Percentiles rank a stretch among this genome's conserved stretches.
phyloP scores from a whole-genome alignment of 2,113 vertebrate genomes.

The Thunnus maccoyii region DNA sequence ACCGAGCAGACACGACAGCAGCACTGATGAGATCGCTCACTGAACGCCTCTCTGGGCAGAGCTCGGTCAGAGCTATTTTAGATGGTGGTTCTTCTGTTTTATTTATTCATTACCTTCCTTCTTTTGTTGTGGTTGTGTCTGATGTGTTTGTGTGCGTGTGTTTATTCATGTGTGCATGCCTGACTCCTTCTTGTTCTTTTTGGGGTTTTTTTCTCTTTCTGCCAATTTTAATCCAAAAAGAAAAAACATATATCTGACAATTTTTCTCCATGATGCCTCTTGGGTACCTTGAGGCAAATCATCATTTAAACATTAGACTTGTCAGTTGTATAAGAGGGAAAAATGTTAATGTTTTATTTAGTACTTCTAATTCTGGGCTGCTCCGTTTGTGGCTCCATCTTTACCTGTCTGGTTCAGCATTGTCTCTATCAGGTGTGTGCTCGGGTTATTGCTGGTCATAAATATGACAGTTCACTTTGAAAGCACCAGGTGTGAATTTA shows the following conservation, averaged over 20 bases:
- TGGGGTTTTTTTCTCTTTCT: background rate
- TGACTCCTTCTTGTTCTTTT: background rate
- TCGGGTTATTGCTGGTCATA: constrained; percentile 2
- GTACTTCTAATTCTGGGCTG: constrained; percentile 61
- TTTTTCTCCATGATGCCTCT: constrained; percentile 53
- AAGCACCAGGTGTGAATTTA: background rate
- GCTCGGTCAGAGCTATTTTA: constrained; percentile 36
- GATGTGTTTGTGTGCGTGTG: background rate
- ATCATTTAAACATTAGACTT: constrained; percentile 77
- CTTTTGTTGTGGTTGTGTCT: constrained; percentile 14
- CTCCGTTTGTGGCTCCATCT: constrained; percentile 25
- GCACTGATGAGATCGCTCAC: constrained; percentile 64
- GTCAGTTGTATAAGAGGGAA: constrained; percentile 66
- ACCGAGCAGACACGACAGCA: constrained; percentile 49
- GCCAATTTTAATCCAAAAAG: constrained; percentile 35
- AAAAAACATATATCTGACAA: constrained; percentile 7
- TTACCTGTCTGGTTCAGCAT: constrained; percentile 29
- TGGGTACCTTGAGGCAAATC: constrained; percentile 68
- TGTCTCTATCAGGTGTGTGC: constrained; percentile 27
- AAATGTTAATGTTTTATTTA: constrained; percentile 73
- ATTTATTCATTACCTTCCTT: constrained; percentile 62
- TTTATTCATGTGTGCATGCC: background rate
- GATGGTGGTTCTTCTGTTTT: constrained; percentile 45
- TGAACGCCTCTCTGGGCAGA: constrained; percentile 23
- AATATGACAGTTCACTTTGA: background rate